Evolutionary conservation across 2,888 invertebrate genomes (phyloP).

Genomic region (Archips crataeganus): DNA sequence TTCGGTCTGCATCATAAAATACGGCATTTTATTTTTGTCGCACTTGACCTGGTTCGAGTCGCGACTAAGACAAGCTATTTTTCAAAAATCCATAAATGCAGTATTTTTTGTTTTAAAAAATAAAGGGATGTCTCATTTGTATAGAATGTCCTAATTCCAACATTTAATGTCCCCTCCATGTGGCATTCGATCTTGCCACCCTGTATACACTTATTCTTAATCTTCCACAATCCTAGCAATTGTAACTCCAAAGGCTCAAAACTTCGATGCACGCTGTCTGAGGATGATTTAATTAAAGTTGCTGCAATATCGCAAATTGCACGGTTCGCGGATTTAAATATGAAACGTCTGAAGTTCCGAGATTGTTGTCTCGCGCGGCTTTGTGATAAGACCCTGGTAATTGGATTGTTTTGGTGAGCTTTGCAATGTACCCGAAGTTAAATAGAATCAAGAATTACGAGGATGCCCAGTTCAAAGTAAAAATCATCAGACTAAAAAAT

Average conservation of each 20-base stretch:
- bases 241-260: neutral
- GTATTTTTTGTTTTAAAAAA: no score
- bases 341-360: neutral
- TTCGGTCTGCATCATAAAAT: no score
- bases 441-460: neutral
- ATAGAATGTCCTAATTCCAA: no score
- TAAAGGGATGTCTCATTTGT: no score
- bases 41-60: no score
- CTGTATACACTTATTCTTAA: no score
- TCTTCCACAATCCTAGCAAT: neutral
- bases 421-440: neutral
- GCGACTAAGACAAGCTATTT: no score
- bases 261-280: neutral
- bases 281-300: constrained; percentile 21
- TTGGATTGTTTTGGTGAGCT: neutral
- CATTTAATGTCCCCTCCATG: no score
- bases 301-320: constrained; percentile 24
- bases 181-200: no score
- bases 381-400: constrained; percentile 2
- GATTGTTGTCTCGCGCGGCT: constrained; percentile 18
- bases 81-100: no score
- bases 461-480: neutral
- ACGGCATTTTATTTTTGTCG: no score
- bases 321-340: constrained; percentile 22
- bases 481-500: neutral